Evolutionary conservation across 2,113 vertebrate genomes (phyloP).

Genomic region (Acinonyx jubatus): DNA sequence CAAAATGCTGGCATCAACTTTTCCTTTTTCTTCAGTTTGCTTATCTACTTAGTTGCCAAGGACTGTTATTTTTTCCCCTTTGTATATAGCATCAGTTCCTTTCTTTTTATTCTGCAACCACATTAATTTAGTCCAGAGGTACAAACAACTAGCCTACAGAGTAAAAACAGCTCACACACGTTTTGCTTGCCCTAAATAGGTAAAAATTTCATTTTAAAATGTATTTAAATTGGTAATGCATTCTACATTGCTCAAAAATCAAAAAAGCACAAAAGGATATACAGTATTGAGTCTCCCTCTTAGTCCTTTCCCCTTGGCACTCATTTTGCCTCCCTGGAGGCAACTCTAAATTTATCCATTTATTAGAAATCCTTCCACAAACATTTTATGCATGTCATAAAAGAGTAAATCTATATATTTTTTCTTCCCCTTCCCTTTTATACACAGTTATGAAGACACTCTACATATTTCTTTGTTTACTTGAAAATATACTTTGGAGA

Average conservation of each 20-base stretch:
- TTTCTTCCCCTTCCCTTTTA: background rate
- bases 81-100: background rate
- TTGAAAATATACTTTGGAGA: constrained; percentile 28
- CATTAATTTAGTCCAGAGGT: constrained; percentile 38
- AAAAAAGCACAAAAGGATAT: background rate
- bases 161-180: background rate
- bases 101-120: background rate
- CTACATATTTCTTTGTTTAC: background rate
- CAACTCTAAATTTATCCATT: background rate
- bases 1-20: background rate
- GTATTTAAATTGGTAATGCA: constrained; percentile 19
- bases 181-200: background rate
- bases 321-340: background rate
- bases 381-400: background rate
- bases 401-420: background rate
- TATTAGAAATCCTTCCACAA: background rate
- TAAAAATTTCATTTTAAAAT: background rate
- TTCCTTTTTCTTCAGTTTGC: background rate
- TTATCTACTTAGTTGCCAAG: background rate
- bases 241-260: background rate
- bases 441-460: background rate
- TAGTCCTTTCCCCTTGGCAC: background rate
- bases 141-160: background rate
- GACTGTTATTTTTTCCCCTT: background rate
- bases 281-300: background rate